Conservation (phyloP, 2,113 vertebrate genomes). For the Psammodynastes pulverulentus region DNA sequence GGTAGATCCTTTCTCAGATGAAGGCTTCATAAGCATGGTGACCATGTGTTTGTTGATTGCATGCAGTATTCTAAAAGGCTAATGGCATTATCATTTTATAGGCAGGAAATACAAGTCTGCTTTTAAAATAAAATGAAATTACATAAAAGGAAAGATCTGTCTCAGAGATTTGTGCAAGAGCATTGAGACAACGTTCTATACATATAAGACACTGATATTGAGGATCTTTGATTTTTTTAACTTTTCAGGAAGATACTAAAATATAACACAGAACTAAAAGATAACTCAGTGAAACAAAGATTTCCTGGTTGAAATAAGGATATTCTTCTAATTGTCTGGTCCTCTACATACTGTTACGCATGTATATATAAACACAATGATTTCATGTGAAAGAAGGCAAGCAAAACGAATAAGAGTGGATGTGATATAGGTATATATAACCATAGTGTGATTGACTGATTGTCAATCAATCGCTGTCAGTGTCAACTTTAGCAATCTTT, state of each 20-base stretch:
- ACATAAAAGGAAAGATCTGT: not conserved
- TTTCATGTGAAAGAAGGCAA: not conserved
- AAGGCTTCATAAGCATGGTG: not conserved
- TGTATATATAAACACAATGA: no score
- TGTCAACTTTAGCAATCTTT: not conserved
- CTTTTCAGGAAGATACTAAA: not conserved
- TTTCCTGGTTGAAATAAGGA: not conserved
- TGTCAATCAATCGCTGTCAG: not conserved
- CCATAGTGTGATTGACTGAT: not conserved
- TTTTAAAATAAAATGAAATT: not conserved
- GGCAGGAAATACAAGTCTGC: not conserved
- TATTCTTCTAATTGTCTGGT: not conserved
- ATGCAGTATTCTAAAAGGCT: not conserved
- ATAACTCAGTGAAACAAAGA: not conserved
- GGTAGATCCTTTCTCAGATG: not conserved
- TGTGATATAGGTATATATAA: not conserved
- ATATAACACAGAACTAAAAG: not conserved
- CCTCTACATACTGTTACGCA: no score
- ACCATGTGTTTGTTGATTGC: not conserved
- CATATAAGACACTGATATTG: not conserved
- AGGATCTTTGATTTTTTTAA: not conserved
- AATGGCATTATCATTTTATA: not conserved
- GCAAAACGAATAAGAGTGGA: not conserved
- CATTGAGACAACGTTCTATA: not conserved
- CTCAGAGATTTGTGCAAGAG: not conserved